Percentiles rank a stretch among this genome's conserved stretches.
These are phyloP conservation scores for Microcebus griseorufus DNA, from an alignment of 2,113 vertebrate genomes.

Conservation along the genomic window DNA sequence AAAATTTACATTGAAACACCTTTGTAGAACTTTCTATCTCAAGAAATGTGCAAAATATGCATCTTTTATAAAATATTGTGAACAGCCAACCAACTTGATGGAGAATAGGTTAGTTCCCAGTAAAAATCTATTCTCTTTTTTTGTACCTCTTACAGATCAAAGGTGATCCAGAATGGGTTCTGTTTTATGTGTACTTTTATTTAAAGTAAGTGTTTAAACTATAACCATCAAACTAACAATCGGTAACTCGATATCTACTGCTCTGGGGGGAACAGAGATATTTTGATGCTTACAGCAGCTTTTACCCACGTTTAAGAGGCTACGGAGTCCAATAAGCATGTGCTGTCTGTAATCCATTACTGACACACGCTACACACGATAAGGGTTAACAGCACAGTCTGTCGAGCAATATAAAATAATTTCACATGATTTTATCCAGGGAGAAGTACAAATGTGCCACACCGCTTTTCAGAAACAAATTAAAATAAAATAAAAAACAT, in stretches of 20 bases:
- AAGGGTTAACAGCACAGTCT: not conserved
- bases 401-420: not conserved
- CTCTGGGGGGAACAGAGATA: constrained; percentile 26
- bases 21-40: not conserved
- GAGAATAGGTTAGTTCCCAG: constrained; percentile 56
- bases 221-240: constrained; percentile 52
- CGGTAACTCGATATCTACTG: constrained; percentile 23
- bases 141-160: constrained; percentile 53
- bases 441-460: constrained; percentile 44
- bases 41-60: constrained; percentile 7
- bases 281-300: constrained; percentile 2
- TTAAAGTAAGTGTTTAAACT: constrained; percentile 75
- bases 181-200: constrained; percentile 63
- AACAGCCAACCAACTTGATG: constrained; percentile 15
- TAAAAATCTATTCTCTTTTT: constrained; percentile 44
- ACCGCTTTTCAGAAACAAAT: constrained; percentile 33
- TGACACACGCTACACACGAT: not conserved
- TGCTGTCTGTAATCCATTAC: not conserved
- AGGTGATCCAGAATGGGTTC: constrained; percentile 50
- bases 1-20: not conserved
- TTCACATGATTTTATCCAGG: constrained; percentile 56
- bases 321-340: not conserved
- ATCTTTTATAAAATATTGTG: not conserved
- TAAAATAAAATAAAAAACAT: constrained; percentile 24
- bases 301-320: constrained; percentile 47